Evolutionary conservation across 2,113 vertebrate species (phyloP).

Genomic region (Halcyon senegalensis): DNA sequence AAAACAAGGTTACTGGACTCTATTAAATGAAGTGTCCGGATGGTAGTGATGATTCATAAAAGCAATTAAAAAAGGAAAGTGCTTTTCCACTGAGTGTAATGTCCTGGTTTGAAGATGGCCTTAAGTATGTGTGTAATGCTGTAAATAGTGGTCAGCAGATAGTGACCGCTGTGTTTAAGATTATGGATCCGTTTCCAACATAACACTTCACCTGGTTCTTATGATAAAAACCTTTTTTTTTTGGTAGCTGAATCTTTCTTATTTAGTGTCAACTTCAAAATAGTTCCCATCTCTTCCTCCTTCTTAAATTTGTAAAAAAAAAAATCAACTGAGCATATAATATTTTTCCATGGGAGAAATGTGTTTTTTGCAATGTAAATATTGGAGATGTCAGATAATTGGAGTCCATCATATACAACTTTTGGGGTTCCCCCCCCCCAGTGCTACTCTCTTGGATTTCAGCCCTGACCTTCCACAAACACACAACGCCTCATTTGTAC

Average conservation of each 20-base stretch:
- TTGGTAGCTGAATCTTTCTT: neutral
- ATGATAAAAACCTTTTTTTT: neutral
- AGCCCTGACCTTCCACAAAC: neutral
- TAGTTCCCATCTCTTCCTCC: neutral
- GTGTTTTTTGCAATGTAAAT: neutral
- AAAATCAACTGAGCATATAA: neutral
- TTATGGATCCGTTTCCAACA: neutral
- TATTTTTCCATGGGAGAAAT: neutral
- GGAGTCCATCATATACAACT: neutral
- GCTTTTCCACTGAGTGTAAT: neutral
- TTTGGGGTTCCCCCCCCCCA: fast-evolving
- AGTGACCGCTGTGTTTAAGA: neutral
- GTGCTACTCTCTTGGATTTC: neutral
- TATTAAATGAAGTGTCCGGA: constrained; percentile 26
- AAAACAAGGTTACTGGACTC: neutral
- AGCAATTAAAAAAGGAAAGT: constrained; percentile 59
- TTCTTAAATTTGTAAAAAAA: neutral
- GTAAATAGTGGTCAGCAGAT: neutral
- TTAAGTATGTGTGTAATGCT: neutral
- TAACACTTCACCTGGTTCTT: neutral
- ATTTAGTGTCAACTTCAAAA: neutral
- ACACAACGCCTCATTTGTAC: neutral
- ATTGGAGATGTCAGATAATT: neutral
- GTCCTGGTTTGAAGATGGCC: constrained; percentile 16
- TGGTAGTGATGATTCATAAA: constrained; percentile 54